These are phyloP conservation scores for Nasonia vitripennis DNA, from an alignment of 1,140 invertebrate species.

Conservation along the genomic window DNA sequence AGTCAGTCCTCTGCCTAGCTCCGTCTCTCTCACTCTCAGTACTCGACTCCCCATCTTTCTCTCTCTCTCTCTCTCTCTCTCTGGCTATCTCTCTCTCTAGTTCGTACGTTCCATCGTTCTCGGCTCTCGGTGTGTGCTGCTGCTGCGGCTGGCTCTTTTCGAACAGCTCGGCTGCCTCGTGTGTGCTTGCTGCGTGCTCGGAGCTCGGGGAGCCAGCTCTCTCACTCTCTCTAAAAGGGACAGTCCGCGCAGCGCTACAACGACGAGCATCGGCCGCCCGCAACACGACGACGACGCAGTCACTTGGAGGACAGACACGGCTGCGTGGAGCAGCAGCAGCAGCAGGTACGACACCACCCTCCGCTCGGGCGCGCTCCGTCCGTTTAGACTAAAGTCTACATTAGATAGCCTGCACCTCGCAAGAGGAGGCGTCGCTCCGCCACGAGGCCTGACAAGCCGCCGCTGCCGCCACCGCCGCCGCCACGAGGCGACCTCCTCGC, in stretches of 20 bases:
- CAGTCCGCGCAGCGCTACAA: background rate
- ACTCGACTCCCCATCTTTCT: background rate
- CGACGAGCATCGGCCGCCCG: background rate
- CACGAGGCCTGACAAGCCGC: constrained; percentile 46
- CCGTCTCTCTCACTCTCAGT: background rate
- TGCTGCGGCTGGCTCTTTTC: constrained; percentile 20
- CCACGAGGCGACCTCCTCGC: constrained; percentile 13
- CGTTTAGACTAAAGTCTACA: background rate
- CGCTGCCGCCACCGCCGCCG: background rate
- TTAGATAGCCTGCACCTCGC: background rate
- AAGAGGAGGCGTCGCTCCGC: constrained; percentile 39
- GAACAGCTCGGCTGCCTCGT: constrained; percentile 39
- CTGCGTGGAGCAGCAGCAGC: background rate
- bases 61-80: constrained; percentile 4
- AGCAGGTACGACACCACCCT: constrained; percentile 15
- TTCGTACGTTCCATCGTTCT: constrained; percentile 41
- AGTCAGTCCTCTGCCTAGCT: background rate
- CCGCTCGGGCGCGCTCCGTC: no score
- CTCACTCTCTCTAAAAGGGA: background rate
- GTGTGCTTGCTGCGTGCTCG: constrained; percentile 28
- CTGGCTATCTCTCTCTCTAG: background rate
- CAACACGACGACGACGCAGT: background rate
- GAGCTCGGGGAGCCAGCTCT: background rate
- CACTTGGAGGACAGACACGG: background rate
- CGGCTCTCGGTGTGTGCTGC: constrained; percentile 19